Evolutionary conservation across 2,888 invertebrate genomes (phyloP), one percentile per base, ranked within the genome.

Genomic region (Drosophila subsilvestris): DNA sequence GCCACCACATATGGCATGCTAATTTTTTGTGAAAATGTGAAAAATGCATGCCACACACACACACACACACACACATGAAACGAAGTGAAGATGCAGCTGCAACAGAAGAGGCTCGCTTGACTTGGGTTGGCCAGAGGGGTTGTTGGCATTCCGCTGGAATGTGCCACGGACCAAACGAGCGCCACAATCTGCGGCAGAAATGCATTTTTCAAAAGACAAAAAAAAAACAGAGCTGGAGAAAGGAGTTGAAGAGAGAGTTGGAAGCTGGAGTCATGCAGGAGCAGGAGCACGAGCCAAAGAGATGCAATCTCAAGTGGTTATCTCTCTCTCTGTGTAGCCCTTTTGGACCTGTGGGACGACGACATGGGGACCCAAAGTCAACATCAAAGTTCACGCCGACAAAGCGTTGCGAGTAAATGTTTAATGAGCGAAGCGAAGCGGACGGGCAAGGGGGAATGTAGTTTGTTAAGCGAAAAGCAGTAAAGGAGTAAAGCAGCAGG

Each of bases 361-460:
- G 17, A 66, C 43, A 29, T 57, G 47, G 42, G 48, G 62, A 63
- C 32, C 57, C 79, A 83, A 72, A 83, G 84, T 81, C 87, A 85
- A 89, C 87, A 88, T 88, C 90, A 88, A 90, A 87, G 90, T 90
- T 89, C 77, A 77, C 86, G 88, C 88, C 88, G 89, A 89, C 90
- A 89, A 87, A 89, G 89, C 88, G 80, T 84, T 76, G 79, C 74
- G 71, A 76, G 82, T 89, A 90, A 88, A 88, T 88, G 82, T 88
- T 88, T 89, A 88, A 88, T 88, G 88, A 88, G 86, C 75, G 76
- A 54, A 62, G 62, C 72, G 56, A 37, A 49, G 18, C 37, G 37
- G 37, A 6, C 14, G 14, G 6, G 37, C 32, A 14, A 2, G 14
- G 49, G 29, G 47, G 53, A 50, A 60, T 61, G 67, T 74, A 70